Evolutionary conservation across 1,140 invertebrate genomes (phyloP).

Genomic region (Drosophila leontia): DNA sequence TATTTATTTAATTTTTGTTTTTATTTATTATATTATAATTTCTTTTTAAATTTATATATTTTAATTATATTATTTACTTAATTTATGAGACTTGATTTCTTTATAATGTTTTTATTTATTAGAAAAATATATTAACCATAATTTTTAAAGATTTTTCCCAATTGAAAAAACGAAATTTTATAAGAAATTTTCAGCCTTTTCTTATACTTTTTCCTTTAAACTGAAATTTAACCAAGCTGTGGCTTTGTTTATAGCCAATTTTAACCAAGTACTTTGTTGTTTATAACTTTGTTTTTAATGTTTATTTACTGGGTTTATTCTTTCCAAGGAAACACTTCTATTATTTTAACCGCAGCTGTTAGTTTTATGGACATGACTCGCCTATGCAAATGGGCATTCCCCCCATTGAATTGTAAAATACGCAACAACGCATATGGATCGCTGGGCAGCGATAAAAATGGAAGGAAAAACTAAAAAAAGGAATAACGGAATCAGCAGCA

Average conservation of each 20-base stretch:
- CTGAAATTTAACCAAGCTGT: background rate
- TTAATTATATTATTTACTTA: too few relatives aligned
- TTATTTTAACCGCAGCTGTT: conserved; percentile 10
- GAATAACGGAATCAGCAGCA: background rate
- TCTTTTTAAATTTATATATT: too few relatives aligned
- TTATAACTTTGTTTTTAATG: background rate
- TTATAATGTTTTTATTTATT: too few relatives aligned
- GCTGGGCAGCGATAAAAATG: conserved; percentile 12
- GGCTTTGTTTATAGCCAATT: background rate
- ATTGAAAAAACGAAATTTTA: background rate
- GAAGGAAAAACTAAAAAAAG: background rate
- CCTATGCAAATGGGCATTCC: conserved; percentile 67
- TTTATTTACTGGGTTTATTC: background rate
- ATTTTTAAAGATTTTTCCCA: background rate
- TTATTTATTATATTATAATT: too few relatives aligned
- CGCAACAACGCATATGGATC: conserved; percentile 62
- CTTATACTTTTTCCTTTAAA: background rate
- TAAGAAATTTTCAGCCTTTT: background rate
- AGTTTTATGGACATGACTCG: conserved; percentile 48
- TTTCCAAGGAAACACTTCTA: background rate
- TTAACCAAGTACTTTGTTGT: too few relatives aligned
- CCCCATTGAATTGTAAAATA: conserved; percentile 79
- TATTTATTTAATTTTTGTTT: too few relatives aligned
- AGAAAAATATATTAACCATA: too few relatives aligned
- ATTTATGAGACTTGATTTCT: too few relatives aligned